Conservation (phyloP, 2,113 vertebrate genomes). For the Cephalophus harveyi region DNA sequence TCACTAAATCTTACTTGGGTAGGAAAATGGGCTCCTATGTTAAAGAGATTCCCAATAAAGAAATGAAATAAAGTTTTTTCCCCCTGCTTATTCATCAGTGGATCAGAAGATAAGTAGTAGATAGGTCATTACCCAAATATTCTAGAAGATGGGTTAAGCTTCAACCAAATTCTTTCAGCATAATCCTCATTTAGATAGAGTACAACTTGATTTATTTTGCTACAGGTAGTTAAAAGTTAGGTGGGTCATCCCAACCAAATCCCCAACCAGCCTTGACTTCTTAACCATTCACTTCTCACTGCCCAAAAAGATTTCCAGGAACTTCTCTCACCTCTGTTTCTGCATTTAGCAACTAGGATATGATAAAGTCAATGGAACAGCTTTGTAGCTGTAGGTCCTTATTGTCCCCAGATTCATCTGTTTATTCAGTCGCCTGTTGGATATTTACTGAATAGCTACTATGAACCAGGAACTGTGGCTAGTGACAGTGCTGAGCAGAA, state of each 20-base stretch:
- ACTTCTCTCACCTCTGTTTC: neutral
- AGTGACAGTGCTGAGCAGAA: neutral
- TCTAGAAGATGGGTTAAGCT: neutral
- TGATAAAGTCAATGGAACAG: neutral
- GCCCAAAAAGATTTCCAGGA: neutral
- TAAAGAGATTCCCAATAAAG: neutral
- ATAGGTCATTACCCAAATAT: neutral
- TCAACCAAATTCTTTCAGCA: neutral
- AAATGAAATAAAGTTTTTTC: neutral
- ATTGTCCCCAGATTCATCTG: neutral
- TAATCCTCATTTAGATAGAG: neutral
- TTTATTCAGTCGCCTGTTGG: neutral
- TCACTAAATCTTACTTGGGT: neutral
- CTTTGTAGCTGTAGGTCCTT: neutral
- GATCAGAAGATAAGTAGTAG: constrained; percentile 22
- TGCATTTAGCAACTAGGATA: neutral
- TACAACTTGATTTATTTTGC: neutral
- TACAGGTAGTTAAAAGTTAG: constrained; percentile 11
- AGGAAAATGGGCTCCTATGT: neutral
- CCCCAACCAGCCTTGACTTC: neutral
- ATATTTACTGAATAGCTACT: neutral
- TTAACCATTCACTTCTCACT: neutral
- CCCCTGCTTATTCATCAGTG: neutral
- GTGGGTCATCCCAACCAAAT: neutral
- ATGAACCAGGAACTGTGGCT: neutral